These are phyloP conservation scores for Matsumyia berberina DNA, from an alignment of 2,888 invertebrate genomes.

Conservation along the genomic window DNA sequence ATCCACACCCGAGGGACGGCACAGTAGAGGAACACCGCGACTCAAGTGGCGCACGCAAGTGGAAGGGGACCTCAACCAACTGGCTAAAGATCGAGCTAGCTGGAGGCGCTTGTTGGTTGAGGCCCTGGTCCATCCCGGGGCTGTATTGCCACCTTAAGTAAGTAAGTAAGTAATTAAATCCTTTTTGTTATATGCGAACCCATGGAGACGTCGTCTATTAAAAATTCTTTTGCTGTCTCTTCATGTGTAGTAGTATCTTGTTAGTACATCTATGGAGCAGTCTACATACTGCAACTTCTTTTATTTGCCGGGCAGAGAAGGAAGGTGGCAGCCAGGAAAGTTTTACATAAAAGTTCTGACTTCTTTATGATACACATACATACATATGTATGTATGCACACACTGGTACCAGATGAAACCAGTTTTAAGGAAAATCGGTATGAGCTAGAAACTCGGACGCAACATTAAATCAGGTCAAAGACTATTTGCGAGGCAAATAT, in stretches of 20 bases:
- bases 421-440: constrained; percentile 13
- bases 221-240: constrained; percentile 12
- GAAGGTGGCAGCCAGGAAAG: constrained; percentile 3
- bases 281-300: constrained; percentile 7
- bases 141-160: too few species aligned
- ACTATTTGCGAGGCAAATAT: constrained; percentile 30
- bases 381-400: background rate
- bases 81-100: too few species aligned
- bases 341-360: constrained; percentile 21
- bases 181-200: background rate
- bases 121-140: too few species aligned
- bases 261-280: constrained; percentile 5
- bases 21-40: too few species aligned
- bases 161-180: too few species aligned
- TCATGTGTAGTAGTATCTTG: background rate
- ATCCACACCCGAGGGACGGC: too few species aligned
- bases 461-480: constrained; percentile 44
- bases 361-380: constrained; percentile 24
- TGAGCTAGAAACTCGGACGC: background rate
- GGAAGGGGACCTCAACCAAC: too few species aligned
- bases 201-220: background rate
- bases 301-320: constrained; percentile 7
- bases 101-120: too few species aligned
- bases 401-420: background rate
- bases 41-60: too few species aligned